Evolutionary conservation across 2,888 invertebrate species (phyloP), one percentile per base, ranked within the genome.

Genomic region (Bhutanitis thaidina): DNA sequence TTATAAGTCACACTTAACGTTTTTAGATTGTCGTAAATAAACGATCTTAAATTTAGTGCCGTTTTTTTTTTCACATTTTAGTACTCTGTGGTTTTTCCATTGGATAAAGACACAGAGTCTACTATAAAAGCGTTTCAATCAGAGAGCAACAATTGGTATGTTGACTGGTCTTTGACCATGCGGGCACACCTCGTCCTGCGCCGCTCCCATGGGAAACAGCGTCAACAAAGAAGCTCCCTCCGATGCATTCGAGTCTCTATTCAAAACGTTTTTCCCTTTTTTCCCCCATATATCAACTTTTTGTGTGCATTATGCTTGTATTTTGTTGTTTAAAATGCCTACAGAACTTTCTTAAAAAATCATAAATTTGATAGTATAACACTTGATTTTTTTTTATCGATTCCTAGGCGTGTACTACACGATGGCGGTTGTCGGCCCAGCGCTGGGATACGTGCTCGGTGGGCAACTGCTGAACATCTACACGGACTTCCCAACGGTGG

Each of bases 361-460:
- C n/a, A n/a, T n/a, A n/a, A n/a, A n/a, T n/a, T n/a, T 20, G 20
- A 20, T 2, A 20, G 5, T 20, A 20, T 20, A 5, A 20, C 1
- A 27, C 27, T 4, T 4, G 4, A 4, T 4, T 27, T 1, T 15
- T 13, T 51, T 16, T 15, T 16, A n/a, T n/a, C n/a, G n/a, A n/a
- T 49, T 88, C 78, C 0, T 80, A 93, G 95, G 94, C 51, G 92
- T 95, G 37, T 96, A 94, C 80, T 96, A 95, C 74, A 94, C 95
- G 10, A 95, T 95, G 92, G 94, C 95, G 14, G 93, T 95, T 44
- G 91, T 96, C 62, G 96, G 96, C 3, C 95, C 96, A 12, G 95
- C 95, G 36, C 77, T 96, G 64, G 97, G 97, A 36, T 96, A 95
- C 75, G 93, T 96, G 25, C 74, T 95, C n/a, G 97, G 97, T 3